A percentile compares a stretch with the other conserved stretches of the same genome.
These are phyloP conservation scores for Tyto alba DNA, from an alignment of 2,113 vertebrate species.

Conservation along the genomic window DNA sequence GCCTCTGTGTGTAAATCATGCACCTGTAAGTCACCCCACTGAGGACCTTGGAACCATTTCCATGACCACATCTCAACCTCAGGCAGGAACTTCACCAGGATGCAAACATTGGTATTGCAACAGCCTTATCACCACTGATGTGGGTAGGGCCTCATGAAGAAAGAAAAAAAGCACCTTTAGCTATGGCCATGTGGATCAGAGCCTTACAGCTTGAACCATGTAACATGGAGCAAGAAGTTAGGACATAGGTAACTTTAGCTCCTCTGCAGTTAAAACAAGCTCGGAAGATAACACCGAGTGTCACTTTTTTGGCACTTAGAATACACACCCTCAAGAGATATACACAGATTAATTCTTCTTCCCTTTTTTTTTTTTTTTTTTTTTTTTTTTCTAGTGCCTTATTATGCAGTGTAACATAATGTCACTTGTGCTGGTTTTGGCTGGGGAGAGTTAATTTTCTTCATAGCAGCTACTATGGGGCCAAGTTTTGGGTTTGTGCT, in stretches of 20 bases:
- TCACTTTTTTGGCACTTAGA: not conserved
- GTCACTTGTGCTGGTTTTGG: not conserved
- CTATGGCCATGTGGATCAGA: not conserved
- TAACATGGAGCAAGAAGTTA: not conserved
- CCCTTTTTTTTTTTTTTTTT: not conserved
- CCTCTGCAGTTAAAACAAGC: not conserved
- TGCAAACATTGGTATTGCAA: not conserved
- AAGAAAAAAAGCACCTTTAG: not conserved
- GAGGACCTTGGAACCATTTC: not conserved
- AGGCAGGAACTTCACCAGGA: not conserved
- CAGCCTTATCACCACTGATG: not conserved
- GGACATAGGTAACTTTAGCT: not conserved
- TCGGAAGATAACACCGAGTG: not conserved
- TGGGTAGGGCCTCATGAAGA: not conserved
- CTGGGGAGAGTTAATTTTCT: not conserved
- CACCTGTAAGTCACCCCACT: not conserved
- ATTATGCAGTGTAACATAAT: fast-evolving
- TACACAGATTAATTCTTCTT: fast-evolving
- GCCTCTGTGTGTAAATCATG: not conserved
- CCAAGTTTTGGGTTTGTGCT: not conserved
- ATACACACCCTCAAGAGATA: not conserved
- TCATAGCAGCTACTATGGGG: not conserved
- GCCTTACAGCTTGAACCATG: not conserved
- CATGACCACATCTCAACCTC: no score
- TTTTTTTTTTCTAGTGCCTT: not conserved